Conservation (phyloP, 1,140 invertebrate genomes). For the Orussus abietinus region DNA sequence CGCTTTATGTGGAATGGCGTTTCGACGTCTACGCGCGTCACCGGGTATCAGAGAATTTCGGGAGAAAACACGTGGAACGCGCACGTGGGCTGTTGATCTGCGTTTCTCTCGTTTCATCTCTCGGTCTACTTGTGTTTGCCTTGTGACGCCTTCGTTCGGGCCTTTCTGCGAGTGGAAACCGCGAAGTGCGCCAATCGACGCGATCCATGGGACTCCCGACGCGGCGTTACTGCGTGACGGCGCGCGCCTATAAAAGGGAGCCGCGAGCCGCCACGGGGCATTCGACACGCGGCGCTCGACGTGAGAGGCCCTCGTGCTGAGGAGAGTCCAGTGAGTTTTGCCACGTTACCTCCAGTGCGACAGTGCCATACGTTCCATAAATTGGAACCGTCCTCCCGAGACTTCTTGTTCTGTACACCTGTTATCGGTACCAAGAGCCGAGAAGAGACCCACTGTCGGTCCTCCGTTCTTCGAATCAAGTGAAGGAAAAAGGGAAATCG, state of each 20-base stretch:
- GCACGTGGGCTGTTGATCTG: too few species aligned
- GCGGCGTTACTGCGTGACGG: neutral
- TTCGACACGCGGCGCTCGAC: conserved; percentile 19
- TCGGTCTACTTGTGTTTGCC: too few species aligned
- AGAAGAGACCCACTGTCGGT: conserved; percentile 1
- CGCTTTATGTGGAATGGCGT: too few species aligned
- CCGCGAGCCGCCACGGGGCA: conserved; percentile 15
- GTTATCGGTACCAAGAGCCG: neutral
- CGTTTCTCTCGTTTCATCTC: too few species aligned
- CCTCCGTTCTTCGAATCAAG: conserved; percentile 1
- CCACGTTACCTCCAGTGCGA: neutral
- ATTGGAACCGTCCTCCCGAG: neutral
- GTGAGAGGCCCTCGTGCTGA: conserved; percentile 7
- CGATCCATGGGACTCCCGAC: neutral
- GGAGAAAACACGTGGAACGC: neutral
- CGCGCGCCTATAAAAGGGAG: conserved; percentile 21
- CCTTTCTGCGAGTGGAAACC: too few species aligned
- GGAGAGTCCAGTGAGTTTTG: neutral
- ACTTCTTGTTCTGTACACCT: neutral
- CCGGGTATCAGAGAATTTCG: too few species aligned
- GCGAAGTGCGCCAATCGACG: neutral
- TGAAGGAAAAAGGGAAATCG: neutral
- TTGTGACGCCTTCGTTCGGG: too few species aligned
- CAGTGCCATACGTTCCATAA: conserved; percentile 6
- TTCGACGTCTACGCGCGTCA: too few species aligned